Evolutionary conservation across 2,888 invertebrate genomes (phyloP).

Genomic region (Drosophila robusta): DNA sequence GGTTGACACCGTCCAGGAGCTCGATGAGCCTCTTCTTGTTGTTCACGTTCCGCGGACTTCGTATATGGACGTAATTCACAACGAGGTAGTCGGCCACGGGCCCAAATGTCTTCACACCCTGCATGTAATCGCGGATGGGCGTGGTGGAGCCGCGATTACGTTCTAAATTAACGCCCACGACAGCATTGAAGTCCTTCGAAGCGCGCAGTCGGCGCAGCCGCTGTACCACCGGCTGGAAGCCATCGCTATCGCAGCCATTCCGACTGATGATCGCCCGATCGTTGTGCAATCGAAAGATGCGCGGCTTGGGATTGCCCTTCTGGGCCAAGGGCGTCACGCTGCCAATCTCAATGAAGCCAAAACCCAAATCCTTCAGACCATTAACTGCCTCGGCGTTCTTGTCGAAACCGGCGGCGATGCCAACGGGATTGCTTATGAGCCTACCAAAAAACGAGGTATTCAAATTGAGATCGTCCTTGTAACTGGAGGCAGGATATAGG

Average conservation of each 20-base stretch:
- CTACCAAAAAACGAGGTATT: conserved; percentile 90
- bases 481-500: conserved; percentile 54
- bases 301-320: conserved; percentile 95
- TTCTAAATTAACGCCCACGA: conserved; percentile 97
- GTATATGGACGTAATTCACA: conserved; percentile 97
- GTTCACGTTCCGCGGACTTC: conserved; percentile 94
- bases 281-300: conserved; percentile 94
- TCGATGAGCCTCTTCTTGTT: conserved; percentile 90
- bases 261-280: conserved; percentile 97
- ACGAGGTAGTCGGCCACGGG: conserved; percentile 97
- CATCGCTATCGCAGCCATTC: conserved; percentile 98
- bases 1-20: conserved; percentile 88
- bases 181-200: conserved; percentile 86
- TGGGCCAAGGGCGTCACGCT: conserved; percentile 98
- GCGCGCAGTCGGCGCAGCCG: conserved; percentile 87
- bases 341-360: conserved; percentile 98
- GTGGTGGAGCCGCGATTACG: conserved; percentile 95
- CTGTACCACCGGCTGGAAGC: conserved; percentile 91
- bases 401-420: conserved; percentile 99
- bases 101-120: conserved; percentile 93
- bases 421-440: conserved; percentile 94
- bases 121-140: conserved; percentile 91
- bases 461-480: conserved; percentile 80
- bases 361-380: conserved; percentile 93
- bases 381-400: conserved; percentile 97